Percentiles rank a stretch among this genome's conserved stretches.
Evolutionary conservation across 2,113 vertebrate genomes (phyloP).

Genomic region (Callospermophilus lateralis): DNA sequence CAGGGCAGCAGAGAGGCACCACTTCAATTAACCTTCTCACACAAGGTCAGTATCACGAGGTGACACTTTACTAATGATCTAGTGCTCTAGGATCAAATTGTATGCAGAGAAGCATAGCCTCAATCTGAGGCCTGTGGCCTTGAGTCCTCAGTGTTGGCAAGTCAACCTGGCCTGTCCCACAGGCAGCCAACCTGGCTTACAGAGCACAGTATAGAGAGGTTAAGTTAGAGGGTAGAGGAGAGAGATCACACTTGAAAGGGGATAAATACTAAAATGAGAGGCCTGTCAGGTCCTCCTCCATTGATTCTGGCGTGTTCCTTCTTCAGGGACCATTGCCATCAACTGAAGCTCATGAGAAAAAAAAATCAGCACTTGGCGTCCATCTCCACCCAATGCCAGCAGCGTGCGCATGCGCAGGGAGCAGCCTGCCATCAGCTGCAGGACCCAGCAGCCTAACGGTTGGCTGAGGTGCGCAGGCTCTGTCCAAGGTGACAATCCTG

Average conservation of each 20-base stretch:
- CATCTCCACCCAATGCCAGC: neutral
- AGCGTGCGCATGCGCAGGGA: accelerated
- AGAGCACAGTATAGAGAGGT: neutral
- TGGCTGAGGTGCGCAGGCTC: no score
- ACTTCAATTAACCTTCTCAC: neutral
- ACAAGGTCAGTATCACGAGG: neutral
- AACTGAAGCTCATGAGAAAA: neutral
- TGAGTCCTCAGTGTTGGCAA: neutral
- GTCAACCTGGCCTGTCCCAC: no score
- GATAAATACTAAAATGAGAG: neutral
- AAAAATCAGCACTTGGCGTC: neutral
- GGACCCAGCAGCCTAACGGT: no score
- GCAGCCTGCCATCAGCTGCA: no score
- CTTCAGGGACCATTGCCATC: neutral
- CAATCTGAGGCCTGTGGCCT: neutral
- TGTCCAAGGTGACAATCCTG: no score
- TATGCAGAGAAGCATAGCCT: neutral
- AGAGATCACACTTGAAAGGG: neutral
- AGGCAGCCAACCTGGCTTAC: neutral
- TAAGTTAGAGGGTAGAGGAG: no score
- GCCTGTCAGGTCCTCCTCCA: neutral
- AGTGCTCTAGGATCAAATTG: no score
- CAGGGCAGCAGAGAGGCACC: accelerated
- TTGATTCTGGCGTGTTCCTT: accelerated
- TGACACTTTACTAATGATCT: neutral